Percentiles rank a stretch among this genome's conserved stretches.
These are phyloP conservation scores for Lepus timidus DNA, from an alignment of 2,113 vertebrate genomes.

Conservation along the genomic window DNA sequence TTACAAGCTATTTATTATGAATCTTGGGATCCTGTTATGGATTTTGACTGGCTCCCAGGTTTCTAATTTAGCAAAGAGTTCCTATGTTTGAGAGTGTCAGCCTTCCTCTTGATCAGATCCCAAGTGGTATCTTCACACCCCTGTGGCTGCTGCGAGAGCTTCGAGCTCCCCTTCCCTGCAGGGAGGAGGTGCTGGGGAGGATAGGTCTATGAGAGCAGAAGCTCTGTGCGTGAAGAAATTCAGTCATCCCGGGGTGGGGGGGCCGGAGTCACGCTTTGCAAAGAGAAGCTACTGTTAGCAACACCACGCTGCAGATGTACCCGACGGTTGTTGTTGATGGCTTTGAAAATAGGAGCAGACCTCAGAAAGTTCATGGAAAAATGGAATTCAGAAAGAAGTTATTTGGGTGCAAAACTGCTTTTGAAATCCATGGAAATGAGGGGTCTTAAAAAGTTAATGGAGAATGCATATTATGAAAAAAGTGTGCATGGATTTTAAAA, in stretches of 20 bases:
- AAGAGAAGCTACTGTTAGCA: background rate
- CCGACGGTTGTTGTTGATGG: background rate
- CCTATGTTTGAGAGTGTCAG: slow-evolving; percentile 75
- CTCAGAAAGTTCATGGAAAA: no score
- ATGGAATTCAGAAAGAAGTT: no score
- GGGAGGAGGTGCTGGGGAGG: background rate
- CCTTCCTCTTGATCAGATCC: slow-evolving; percentile 70
- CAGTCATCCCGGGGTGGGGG: background rate
- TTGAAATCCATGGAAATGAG: no score
- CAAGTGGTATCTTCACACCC: background rate
- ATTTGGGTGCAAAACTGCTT: background rate
- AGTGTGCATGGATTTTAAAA: no score
- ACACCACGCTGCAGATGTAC: background rate
- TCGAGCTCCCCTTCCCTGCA: background rate
- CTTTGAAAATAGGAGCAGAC: background rate
- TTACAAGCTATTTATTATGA: slow-evolving; percentile 88
- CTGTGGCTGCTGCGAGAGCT: background rate
- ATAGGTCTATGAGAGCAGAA: background rate
- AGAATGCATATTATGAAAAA: no score
- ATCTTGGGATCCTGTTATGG: slow-evolving; percentile 84
- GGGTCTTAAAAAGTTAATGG: no score
- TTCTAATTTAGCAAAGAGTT: slow-evolving; percentile 83
- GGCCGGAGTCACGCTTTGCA: background rate
- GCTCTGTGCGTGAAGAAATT: background rate
- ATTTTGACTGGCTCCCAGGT: slow-evolving; percentile 84